phyloP scores from a whole-genome alignment of 2,888 invertebrate species.

The Clitarchus hookeri region DNA sequence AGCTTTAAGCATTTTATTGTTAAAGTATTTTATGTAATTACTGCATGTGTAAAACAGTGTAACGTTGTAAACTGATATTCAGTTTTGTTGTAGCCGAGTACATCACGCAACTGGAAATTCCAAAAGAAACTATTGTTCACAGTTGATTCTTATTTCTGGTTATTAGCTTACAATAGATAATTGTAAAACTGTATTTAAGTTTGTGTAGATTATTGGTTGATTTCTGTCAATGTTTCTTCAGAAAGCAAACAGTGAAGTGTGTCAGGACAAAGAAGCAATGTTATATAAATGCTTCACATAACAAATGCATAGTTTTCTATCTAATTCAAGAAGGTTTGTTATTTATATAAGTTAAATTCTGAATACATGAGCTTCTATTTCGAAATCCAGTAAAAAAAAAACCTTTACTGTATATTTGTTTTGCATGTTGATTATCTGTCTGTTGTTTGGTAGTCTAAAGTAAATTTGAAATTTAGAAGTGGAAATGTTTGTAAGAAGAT shows the following conservation, averaged over 20 bases:
- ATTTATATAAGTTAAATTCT: neutral
- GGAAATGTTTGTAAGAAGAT: neutral
- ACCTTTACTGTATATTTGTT: neutral
- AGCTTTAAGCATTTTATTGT: constrained; percentile 29
- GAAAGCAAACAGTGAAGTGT: neutral
- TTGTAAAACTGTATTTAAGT: neutral
- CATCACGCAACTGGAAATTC: neutral
- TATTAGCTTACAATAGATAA: neutral
- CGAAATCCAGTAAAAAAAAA: neutral
- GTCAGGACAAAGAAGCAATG: neutral
- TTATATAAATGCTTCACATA: too few relatives aligned
- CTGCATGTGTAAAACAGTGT: neutral
- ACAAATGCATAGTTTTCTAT: neutral
- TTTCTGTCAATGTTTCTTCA: neutral
- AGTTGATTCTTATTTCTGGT: neutral
- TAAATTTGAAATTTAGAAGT: neutral
- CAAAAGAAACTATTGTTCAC: neutral
- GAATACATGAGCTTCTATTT: neutral
- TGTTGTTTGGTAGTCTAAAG: constrained; percentile 14
- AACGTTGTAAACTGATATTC: neutral
- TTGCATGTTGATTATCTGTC: constrained; percentile 14
- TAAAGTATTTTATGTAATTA: constrained; percentile 2
- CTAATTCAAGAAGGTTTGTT: neutral
- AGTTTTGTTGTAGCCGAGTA: constrained; percentile 20
- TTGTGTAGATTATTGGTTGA: neutral